Evolutionary conservation across 2,113 vertebrate species (phyloP), one percentile per base, ranked within the genome.

Genomic region (Channa argus): DNA sequence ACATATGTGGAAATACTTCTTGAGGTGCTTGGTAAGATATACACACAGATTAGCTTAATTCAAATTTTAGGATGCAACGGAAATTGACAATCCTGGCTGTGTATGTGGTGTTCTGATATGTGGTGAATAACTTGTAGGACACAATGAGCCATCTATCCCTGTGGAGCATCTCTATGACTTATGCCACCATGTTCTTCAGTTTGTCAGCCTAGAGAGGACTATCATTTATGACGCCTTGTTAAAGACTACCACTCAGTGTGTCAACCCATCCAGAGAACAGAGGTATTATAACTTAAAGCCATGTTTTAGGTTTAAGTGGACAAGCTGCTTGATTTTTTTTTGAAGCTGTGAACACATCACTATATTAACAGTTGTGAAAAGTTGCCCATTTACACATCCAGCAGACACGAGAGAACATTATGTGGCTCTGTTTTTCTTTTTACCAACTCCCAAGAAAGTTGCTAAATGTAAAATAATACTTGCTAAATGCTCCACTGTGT

Each of bases 1-100:
- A 93, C 89, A 1, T 98, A 95, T 0, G 91, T 96, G 72, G 98
- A 99, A 83, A 91, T 94, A 70, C 95, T 99, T 1, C 90, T 99
- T 54, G 98, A 98, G 80, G 96, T 98, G 66, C 94, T 99, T 74
- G 96, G 98, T 99, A 91, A 92, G 91, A 76, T 11, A 1, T 70
- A 36, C 4, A 50, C 6, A 44, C 36, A 47, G 44, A 45, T 2
- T 5, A 11, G 12, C 33, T 43, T 24, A 14, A 33, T 54, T 54
- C 2, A 53, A 3, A 8, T 52, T 12, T 58, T 61, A 37, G 8
- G 15, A 9, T 55, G 5, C 14, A 5, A 9, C 24, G 24, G 24
- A 24, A 24, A 24, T 24, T 24, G 24, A 24, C 24, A 24, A 24
- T 24, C 24, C 24, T 24, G 24, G 24, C 24, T 24, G 24, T 24